A percentile compares a stretch with the other conserved stretches of the same genome.
Conservation (phyloP, 23 tunicate genomes). For the Trididemnum miniatum region DNA sequence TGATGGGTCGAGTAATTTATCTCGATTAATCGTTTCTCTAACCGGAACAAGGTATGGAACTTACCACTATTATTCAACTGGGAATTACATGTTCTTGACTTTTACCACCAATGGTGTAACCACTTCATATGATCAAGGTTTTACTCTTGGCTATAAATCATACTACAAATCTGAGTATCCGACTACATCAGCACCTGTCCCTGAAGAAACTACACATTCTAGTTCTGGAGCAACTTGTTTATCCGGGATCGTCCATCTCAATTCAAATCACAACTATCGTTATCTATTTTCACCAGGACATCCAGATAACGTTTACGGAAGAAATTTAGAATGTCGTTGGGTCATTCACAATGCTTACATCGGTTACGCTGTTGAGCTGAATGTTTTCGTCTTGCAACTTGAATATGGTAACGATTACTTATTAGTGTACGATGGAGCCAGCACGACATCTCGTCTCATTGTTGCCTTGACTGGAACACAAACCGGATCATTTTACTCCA, state of each 20-base stretch:
- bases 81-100: neutral
- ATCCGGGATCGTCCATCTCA: no score
- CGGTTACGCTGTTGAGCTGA: neutral
- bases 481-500: neutral
- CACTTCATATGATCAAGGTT: no score
- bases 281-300: neutral
- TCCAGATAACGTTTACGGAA: neutral
- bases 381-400: neutral
- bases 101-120: neutral
- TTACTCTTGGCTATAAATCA: no score
- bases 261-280: no score
- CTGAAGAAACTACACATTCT: no score
- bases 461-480: neutral
- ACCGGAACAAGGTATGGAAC: neutral
- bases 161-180: no score
- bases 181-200: no score
- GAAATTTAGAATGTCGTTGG: conserved; percentile 1
- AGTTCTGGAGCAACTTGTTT: no score
- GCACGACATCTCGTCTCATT: neutral
- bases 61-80: neutral
- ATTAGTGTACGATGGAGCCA: neutral
- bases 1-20: neutral
- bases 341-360: neutral
- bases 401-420: conserved; percentile 1
- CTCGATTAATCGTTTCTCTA: neutral